Percentiles rank a stretch among this genome's conserved stretches.
These are phyloP conservation scores for Drosophila watanabei DNA, from an alignment of 1,140 invertebrate genomes.

Conservation along the genomic window DNA sequence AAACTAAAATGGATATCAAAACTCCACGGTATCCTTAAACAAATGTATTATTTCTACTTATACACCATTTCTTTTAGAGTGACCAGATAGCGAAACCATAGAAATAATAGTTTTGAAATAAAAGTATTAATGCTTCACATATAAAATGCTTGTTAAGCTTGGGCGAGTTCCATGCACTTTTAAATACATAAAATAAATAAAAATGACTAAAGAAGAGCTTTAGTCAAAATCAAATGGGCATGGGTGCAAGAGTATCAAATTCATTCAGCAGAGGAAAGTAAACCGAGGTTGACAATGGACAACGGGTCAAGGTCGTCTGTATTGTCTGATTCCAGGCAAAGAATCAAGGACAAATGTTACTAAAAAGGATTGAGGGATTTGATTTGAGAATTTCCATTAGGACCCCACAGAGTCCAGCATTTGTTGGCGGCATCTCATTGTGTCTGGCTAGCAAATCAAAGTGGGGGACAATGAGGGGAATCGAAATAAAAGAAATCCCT, in stretches of 20 bases:
- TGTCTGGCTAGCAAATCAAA: conserved; percentile 33
- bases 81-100: background rate
- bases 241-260: conserved; percentile 13
- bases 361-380: conserved; percentile 38
- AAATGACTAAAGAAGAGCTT: no score
- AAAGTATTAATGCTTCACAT: background rate
- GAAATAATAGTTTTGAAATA: background rate
- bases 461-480: conserved; percentile 1
- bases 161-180: background rate
- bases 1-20: background rate
- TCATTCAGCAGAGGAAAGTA: background rate
- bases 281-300: conserved; percentile 1
- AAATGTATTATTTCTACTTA: background rate
- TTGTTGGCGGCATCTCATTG: conserved; percentile 17
- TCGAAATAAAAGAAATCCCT: conserved; percentile 15
- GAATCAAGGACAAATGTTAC: conserved; percentile 21
- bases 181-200: background rate
- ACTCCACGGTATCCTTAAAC: background rate
- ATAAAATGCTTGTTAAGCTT: background rate
- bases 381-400: conserved; percentile 36
- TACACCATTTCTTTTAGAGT: background rate
- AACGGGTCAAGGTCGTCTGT: conserved; percentile 28
- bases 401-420: conserved; percentile 13
- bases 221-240: background rate
- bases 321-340: conserved; percentile 7